A percentile compares a stretch with the other conserved stretches of the same genome.
These are phyloP conservation scores for Lithophane ornitopus DNA, from an alignment of 2,888 invertebrate genomes.

Conservation along the genomic window DNA sequence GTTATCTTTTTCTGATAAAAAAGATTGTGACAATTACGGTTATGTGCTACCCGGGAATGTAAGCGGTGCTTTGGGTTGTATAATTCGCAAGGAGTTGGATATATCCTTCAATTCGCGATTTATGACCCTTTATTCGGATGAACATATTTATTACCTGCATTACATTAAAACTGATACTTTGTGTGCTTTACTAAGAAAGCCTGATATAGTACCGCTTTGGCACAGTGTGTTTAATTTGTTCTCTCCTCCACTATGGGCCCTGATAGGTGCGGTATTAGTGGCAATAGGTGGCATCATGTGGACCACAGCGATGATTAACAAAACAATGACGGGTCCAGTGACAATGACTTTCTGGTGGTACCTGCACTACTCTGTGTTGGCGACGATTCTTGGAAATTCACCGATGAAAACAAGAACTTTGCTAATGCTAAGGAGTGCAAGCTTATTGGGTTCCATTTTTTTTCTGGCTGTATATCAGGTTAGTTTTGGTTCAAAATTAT, in stretches of 20 bases:
- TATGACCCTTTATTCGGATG: slow-evolving; percentile 69
- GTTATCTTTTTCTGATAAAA: slow-evolving; percentile 56
- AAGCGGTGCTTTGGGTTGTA: slow-evolving; percentile 74
- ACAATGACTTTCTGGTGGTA: slow-evolving; percentile 55
- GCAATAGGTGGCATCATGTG: slow-evolving; percentile 67
- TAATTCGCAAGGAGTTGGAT: slow-evolving; percentile 71
- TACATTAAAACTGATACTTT: slow-evolving; percentile 71
- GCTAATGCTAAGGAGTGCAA: slow-evolving; percentile 68
- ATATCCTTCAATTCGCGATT: slow-evolving; percentile 81
- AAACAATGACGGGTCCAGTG: slow-evolving; percentile 35
- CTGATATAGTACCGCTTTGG: slow-evolving; percentile 74
- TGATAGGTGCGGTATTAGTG: slow-evolving; percentile 53
- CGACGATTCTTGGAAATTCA: slow-evolving; percentile 72
- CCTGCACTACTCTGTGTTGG: slow-evolving; percentile 60
- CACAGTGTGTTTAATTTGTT: slow-evolving; percentile 65
- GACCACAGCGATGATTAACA: slow-evolving; percentile 60
- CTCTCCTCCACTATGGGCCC: slow-evolving; percentile 35
- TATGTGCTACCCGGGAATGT: slow-evolving; percentile 57
- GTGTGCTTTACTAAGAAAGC: slow-evolving; percentile 71
- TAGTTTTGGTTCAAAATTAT: slow-evolving; percentile 39
- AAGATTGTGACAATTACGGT: slow-evolving; percentile 68
- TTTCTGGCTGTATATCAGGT: slow-evolving; percentile 76
- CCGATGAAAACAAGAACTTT: slow-evolving; percentile 60
- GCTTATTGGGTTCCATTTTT: slow-evolving; percentile 72
- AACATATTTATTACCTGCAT: slow-evolving; percentile 68